Evolutionary conservation across 1,140 invertebrate species (phyloP).

Genomic region (Saccostrea glomerata): DNA sequence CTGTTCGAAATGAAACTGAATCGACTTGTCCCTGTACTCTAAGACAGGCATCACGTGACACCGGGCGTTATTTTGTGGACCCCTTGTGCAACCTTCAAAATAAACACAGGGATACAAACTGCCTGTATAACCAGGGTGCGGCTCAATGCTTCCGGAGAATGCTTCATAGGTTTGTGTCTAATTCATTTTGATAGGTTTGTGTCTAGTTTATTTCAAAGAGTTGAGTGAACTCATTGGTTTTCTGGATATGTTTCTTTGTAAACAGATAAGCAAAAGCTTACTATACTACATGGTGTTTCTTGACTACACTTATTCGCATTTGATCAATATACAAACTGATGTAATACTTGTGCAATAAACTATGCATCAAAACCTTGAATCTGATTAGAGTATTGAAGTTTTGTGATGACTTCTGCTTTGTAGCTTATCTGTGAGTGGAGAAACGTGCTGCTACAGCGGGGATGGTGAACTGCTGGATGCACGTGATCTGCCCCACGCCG

Average conservation of each 20-base stretch:
- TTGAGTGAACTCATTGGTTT: neutral
- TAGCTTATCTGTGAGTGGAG: conserved; percentile 57
- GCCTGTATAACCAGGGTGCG: conserved; percentile 67
- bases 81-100: conserved; percentile 64
- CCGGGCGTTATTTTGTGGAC: conserved; percentile 67
- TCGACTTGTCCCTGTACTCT: conserved; percentile 68
- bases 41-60: conserved; percentile 67
- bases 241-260: no score
- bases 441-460: conserved; percentile 70
- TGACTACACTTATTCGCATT: no score
- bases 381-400: neutral
- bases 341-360: no score
- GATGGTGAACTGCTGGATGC: conserved; percentile 67
- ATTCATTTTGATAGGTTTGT: conserved; percentile 49
- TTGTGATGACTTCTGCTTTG: conserved; percentile 17
- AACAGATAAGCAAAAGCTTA: no score
- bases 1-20: conserved; percentile 34
- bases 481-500: conserved; percentile 55
- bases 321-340: no score
- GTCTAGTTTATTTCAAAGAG: neutral
- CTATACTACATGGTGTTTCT: no score
- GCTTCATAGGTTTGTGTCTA: conserved; percentile 57
- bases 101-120: conserved; percentile 56
- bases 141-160: conserved; percentile 65
- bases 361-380: neutral